phyloP scores from a whole-genome alignment of 2,888 invertebrate species.

The Apoda limacodes region DNA sequence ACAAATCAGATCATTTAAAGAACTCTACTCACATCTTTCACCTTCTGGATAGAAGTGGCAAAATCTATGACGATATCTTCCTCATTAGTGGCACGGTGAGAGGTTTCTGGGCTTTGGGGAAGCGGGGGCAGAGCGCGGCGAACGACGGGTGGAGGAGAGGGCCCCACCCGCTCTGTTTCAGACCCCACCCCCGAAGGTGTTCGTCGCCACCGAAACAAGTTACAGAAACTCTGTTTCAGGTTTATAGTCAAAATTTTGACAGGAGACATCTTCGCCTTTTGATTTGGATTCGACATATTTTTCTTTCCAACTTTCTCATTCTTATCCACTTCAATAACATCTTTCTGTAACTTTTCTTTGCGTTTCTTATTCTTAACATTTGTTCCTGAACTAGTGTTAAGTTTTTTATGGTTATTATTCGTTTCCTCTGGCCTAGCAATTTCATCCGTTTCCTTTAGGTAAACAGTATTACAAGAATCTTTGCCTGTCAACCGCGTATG shows the following conservation, averaged over 20 bases:
- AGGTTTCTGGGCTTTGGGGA: constrained; percentile 37
- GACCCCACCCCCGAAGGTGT: constrained; percentile 31
- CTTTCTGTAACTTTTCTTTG: constrained; percentile 45
- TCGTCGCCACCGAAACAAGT: constrained; percentile 79
- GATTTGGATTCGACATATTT: constrained; percentile 25
- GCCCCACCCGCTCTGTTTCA: constrained; percentile 28
- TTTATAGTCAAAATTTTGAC: constrained; percentile 77
- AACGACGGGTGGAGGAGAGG: constrained; percentile 41
- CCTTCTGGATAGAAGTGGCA: constrained; percentile 91
- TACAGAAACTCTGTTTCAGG: constrained; percentile 87
- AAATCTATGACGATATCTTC: constrained; percentile 80
- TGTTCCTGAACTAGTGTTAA: constrained; percentile 41
- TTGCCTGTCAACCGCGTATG: constrained; percentile 43
- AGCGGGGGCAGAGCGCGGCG: constrained; percentile 57
- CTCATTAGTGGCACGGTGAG: constrained; percentile 33
- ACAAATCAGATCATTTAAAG: too few species aligned
- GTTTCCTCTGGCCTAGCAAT: constrained; percentile 39
- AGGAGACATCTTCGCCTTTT: constrained; percentile 73
- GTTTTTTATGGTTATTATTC: constrained; percentile 58
- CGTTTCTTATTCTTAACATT: constrained; percentile 74
- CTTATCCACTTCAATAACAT: constrained; percentile 45
- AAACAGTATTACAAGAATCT: constrained; percentile 34
- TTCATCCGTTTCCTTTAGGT: constrained; percentile 46
- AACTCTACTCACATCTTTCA: constrained; percentile 94
- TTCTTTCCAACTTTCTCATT: constrained; percentile 49